These are phyloP conservation scores for Kobus ellipsiprymnus DNA, from an alignment of 2,113 vertebrate species.

Conservation along the genomic window DNA sequence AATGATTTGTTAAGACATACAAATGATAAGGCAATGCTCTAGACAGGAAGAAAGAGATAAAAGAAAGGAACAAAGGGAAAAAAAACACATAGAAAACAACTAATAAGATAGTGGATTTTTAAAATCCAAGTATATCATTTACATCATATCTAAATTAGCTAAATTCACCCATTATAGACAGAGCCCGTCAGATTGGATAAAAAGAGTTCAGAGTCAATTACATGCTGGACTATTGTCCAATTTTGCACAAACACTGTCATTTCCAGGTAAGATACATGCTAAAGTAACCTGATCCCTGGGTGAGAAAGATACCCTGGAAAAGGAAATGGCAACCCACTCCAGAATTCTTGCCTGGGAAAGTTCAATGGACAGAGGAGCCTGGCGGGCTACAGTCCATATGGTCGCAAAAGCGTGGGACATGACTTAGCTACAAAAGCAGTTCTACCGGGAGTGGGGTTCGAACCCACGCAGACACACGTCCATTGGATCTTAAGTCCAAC, in stretches of 20 bases:
- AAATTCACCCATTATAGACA: background rate
- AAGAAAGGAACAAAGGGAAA: background rate
- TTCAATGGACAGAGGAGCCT: background rate
- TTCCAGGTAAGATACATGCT: accelerated
- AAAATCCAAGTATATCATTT: background rate
- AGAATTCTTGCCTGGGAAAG: background rate
- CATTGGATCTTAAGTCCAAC: slow-evolving; percentile 85
- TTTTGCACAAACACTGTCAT: background rate
- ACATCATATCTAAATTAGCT: background rate
- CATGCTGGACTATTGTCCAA: accelerated
- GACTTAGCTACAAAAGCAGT: background rate
- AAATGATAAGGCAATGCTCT: background rate
- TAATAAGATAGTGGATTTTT: background rate
- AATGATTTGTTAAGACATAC: background rate
- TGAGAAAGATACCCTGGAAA: background rate
- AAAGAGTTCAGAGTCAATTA: accelerated
- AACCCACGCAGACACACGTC: slow-evolving; percentile 79
- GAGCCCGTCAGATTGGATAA: background rate
- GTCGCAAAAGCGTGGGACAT: background rate
- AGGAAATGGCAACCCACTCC: background rate
- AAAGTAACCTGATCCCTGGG: background rate
- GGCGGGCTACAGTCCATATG: background rate
- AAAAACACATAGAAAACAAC: background rate
- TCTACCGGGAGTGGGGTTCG: slow-evolving; percentile 81
- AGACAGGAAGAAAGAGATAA: background rate